Conservation (phyloP, 2,113 vertebrate genomes). For the Ornithorhynchus anatinus region DNA sequence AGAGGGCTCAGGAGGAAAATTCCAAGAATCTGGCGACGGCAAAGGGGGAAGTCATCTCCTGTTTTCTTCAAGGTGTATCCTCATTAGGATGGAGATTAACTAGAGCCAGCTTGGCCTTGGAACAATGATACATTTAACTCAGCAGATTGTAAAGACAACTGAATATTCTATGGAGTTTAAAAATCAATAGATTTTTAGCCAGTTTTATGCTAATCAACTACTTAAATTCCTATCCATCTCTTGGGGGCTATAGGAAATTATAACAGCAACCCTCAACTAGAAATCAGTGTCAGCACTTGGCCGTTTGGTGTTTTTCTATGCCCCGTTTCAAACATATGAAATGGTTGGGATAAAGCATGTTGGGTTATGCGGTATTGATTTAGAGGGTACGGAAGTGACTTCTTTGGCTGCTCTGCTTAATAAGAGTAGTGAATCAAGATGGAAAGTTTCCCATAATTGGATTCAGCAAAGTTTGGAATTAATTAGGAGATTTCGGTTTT, state of each 20-base stretch:
- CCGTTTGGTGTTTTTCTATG: not conserved
- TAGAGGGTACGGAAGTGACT: no score
- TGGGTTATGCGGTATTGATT: constrained; percentile 33
- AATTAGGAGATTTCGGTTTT: constrained; percentile 28
- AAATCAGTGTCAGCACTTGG: constrained; percentile 28
- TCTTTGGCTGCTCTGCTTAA: constrained; percentile 37
- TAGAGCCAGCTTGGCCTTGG: not conserved
- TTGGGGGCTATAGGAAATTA: constrained; percentile 11
- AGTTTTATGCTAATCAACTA: constrained; percentile 48
- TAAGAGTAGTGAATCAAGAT: not conserved
- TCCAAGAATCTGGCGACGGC: not conserved
- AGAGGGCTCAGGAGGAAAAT: not conserved
- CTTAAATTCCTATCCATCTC: constrained; percentile 31
- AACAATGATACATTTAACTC: not conserved
- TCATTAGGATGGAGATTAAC: constrained; percentile 16
- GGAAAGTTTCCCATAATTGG: constrained; percentile 35
- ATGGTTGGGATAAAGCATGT: not conserved
- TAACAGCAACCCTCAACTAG: not conserved
- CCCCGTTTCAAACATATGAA: not conserved
- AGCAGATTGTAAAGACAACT: constrained; percentile 30
- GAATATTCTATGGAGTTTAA: constrained; percentile 40
- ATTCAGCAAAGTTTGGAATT: constrained; percentile 46
- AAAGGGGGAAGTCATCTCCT: not conserved
- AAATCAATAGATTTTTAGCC: constrained; percentile 58
- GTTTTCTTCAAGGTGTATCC: not conserved